Conservation (phyloP, 1,140 invertebrate species). For the Stratiolaelaps scimitus region DNA sequence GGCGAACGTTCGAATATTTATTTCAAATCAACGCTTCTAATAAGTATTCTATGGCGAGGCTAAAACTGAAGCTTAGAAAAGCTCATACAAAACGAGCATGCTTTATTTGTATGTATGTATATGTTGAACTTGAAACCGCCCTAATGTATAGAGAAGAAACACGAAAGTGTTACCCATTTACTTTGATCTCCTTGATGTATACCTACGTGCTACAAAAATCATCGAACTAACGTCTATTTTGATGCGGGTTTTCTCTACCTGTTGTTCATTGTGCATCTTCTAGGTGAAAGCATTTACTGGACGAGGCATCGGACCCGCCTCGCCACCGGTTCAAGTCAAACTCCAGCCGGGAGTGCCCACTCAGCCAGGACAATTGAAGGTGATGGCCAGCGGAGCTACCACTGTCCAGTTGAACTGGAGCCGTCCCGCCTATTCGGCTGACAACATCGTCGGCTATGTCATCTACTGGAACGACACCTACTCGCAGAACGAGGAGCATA, state of each 20-base stretch:
- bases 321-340: slow-evolving; percentile 81
- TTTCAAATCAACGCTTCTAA: too few species aligned
- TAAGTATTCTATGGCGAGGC: too few species aligned
- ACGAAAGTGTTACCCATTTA: background rate
- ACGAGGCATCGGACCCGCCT: slow-evolving; percentile 76
- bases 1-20: too few species aligned
- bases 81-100: too few species aligned
- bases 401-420: slow-evolving; percentile 76
- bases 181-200: background rate
- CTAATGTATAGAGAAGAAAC: background rate
- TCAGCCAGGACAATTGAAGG: slow-evolving; percentile 69
- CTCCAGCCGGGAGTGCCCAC: slow-evolving; percentile 93
- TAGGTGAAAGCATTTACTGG: slow-evolving; percentile 70
- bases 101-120: too few species aligned
- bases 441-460: slow-evolving; percentile 85
- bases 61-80: too few species aligned
- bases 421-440: slow-evolving; percentile 70
- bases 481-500: slow-evolving; percentile 54
- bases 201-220: background rate
- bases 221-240: background rate
- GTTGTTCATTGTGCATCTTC: background rate
- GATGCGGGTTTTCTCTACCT: too few species aligned
- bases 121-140: too few species aligned
- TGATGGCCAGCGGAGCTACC: slow-evolving; percentile 56
- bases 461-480: slow-evolving; percentile 95